Conservation (phyloP, 2,113 vertebrate genomes). For the Scartelaos histophorus region DNA sequence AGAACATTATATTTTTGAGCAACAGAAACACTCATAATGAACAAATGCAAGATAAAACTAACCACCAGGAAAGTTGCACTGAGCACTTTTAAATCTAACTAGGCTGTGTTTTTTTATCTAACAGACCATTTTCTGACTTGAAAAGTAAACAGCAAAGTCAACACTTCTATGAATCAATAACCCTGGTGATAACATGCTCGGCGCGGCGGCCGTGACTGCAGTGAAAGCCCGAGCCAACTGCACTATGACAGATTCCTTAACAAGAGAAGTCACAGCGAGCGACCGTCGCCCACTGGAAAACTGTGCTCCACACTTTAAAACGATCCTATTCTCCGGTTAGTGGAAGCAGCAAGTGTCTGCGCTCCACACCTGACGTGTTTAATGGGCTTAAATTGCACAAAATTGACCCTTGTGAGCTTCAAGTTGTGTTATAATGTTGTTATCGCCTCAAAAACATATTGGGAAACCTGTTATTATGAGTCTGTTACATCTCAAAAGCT, state of each 20-base stretch:
- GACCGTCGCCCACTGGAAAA: not conserved
- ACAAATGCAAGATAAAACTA: too few relatives aligned
- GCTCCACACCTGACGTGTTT: not conserved
- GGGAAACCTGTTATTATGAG: too few relatives aligned
- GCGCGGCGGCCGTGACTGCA: not conserved
- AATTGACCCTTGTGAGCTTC: too few relatives aligned
- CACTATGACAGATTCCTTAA: not conserved
- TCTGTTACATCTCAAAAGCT: too few relatives aligned
- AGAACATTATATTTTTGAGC: too few relatives aligned
- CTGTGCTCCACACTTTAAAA: not conserved
- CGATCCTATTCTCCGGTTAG: not conserved
- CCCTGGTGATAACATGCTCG: not conserved
- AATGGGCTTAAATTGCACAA: too few relatives aligned
- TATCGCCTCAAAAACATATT: too few relatives aligned
- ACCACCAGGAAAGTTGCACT: too few relatives aligned
- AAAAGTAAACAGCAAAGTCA: not conserved
- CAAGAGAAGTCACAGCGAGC: not conserved
- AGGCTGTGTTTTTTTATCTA: too few relatives aligned
- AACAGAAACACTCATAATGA: too few relatives aligned
- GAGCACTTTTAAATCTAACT: too few relatives aligned
- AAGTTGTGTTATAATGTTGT: too few relatives aligned
- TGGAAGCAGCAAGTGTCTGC: conserved; percentile 2
- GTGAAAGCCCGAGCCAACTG: not conserved
- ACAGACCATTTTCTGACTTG: not conserved
- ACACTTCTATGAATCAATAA: conserved; percentile 3